A percentile compares a stretch with the other conserved stretches of the same genome.
Conservation (phyloP, 2,113 vertebrate species). For the Syngnathus scovelli region DNA sequence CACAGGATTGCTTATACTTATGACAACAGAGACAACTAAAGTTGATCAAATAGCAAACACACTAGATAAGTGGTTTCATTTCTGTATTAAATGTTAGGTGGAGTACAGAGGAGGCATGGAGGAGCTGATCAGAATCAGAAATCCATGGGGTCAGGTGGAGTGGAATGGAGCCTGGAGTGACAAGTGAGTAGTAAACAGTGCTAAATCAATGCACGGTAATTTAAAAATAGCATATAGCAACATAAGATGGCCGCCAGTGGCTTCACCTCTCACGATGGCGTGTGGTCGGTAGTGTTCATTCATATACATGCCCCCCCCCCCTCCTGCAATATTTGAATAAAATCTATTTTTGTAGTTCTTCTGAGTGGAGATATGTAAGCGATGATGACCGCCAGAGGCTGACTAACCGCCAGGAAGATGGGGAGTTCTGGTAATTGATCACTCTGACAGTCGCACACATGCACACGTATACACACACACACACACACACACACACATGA, state of each 20-base stretch:
- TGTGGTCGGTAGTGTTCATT: too few relatives aligned
- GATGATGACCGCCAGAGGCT: slow-evolving; percentile 61
- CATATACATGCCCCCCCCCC: not conserved
- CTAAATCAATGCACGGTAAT: not conserved
- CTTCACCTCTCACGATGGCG: too few relatives aligned
- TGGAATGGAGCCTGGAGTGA: slow-evolving; percentile 87
- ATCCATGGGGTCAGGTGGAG: slow-evolving; percentile 85
- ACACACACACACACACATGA: too few relatives aligned
- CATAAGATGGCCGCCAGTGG: too few relatives aligned
- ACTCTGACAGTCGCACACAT: not conserved
- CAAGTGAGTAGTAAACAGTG: slow-evolving; percentile 56
- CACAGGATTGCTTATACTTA: not conserved
- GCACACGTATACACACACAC: too few relatives aligned
- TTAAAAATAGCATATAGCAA: too few relatives aligned
- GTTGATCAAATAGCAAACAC: not conserved
- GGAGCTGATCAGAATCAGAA: slow-evolving; percentile 64
- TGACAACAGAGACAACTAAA: not conserved
- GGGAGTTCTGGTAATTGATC: slow-evolving; percentile 76
- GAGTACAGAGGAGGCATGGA: slow-evolving; percentile 22
- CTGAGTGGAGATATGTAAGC: slow-evolving; percentile 73
- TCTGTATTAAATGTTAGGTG: slow-evolving; percentile 26
- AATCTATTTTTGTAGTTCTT: slow-evolving; percentile 62
- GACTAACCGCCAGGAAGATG: slow-evolving; percentile 73
- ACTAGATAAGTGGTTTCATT: not conserved
- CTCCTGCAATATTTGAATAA: not conserved